phyloP scores from a whole-genome alignment of 1,140 invertebrate genomes.

The Wasmannia auropunctata region DNA sequence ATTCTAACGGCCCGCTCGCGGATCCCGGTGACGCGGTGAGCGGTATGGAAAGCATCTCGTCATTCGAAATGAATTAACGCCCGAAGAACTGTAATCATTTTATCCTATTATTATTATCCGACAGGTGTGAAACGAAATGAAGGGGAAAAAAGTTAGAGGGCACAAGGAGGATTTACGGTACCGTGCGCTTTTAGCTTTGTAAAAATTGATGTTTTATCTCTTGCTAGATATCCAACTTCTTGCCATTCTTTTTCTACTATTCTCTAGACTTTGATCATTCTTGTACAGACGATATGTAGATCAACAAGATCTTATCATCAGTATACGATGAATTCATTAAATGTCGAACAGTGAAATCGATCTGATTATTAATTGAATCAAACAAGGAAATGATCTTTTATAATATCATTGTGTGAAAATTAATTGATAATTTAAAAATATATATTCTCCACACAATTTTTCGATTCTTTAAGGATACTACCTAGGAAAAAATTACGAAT shows the following conservation, averaged over 20 bases:
- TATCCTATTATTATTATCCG: slow-evolving; percentile 53
- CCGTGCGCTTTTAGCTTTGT: background rate
- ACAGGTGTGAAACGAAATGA: slow-evolving; percentile 41
- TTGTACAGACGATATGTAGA: background rate
- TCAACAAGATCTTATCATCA: background rate
- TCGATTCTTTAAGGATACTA: background rate
- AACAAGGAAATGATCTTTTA: background rate
- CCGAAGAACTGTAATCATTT: slow-evolving; percentile 39
- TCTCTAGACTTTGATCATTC: background rate
- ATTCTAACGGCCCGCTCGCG: slow-evolving; percentile 60
- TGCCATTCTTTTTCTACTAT: background rate
- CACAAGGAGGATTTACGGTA: slow-evolving; percentile 36
- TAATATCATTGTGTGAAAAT: background rate
- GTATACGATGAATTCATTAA: background rate
- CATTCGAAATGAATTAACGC: slow-evolving; percentile 47
- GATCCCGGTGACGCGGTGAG: slow-evolving; percentile 51
- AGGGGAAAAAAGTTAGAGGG: background rate
- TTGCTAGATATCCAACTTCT: background rate
- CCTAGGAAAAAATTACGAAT: background rate
- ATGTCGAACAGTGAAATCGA: background rate
- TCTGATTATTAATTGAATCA: background rate
- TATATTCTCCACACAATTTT: background rate
- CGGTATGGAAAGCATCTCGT: slow-evolving; percentile 28
- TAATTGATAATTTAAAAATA: background rate
- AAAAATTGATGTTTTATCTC: background rate